Evolutionary conservation across 2,888 invertebrate species (phyloP), one percentile per base, ranked within the genome.

Genomic region (Geotrupes spiniger): DNA sequence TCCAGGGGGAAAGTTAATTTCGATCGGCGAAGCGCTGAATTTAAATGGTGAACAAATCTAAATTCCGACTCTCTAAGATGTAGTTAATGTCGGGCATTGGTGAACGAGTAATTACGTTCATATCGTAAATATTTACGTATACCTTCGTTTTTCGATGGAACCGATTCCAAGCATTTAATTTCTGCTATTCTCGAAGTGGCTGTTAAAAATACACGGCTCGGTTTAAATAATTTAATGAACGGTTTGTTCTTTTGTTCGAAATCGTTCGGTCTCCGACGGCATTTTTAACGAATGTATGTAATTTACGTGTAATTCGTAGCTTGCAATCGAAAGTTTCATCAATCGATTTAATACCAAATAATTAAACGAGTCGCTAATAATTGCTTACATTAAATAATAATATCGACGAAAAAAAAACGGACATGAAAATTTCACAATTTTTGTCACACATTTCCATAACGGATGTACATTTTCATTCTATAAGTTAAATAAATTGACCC

Each of bases 1-100:
- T 40, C 48, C 31, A 42, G 48, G 46, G 26, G 44, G 51, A 60
- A 60, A 60, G 56, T 61, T 60, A 60, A 62, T 60, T 61, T 61
- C 53, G 57, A 61, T 61, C 46, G 52, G 44, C 42, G 46, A 51
- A 49, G 54, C 51, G 58, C 52, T 57, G 53, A 57, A 61, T 61
- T 59, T 53, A 60, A 60, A 60, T 60, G 41, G 49, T 41, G 42
- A 50, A 53, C 56, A 56, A 58, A 56, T 58, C 56, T 51, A 50
- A 50, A 53, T 55, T 56, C 43, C 37, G 50, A 40, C 42, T 48
- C 41, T 21, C 33, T 39, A 45, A 51, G 49, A 51, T 47, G 49
- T 51, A 39, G 36, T 48, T 49, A 53, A 51, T 52, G 53, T 43
- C 44, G 31, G 46, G 43, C 36, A 45, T 46, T 29, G 40, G 49